Percentiles rank a stretch among this genome's conserved stretches.
phyloP scores from a whole-genome alignment of 2,888 invertebrate species.

The Himalopsyche kuldschensis region DNA sequence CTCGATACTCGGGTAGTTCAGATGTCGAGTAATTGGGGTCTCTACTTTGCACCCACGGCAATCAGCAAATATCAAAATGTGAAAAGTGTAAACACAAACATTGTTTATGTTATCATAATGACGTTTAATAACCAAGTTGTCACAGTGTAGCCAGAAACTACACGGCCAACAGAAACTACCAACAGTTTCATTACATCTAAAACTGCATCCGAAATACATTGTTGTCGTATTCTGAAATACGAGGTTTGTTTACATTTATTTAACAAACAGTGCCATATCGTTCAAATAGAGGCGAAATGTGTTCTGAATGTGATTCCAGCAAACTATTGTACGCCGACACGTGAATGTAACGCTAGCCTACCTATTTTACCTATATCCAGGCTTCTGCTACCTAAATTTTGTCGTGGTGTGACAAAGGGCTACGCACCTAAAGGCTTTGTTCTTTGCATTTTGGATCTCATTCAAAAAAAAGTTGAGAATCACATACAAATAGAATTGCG shows the following conservation, averaged over 20 bases:
- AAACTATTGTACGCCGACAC: not conserved
- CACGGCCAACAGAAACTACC: not conserved
- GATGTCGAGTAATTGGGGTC: no score
- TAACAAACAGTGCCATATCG: conserved; percentile 28
- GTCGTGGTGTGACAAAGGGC: not conserved
- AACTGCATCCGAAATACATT: conserved; percentile 15
- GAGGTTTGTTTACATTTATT: conserved; percentile 27
- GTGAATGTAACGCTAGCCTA: not conserved
- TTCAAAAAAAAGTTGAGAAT: not conserved
- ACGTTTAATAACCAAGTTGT: not conserved
- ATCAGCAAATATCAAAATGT: no score
- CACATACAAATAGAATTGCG: no score
- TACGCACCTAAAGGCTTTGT: not conserved
- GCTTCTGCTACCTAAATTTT: not conserved
- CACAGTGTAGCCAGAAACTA: not conserved
- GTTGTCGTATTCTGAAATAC: conserved; percentile 25
- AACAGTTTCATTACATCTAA: not conserved
- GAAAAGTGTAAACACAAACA: no score
- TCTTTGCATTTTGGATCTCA: not conserved
- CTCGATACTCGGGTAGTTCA: no score
- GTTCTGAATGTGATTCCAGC: conserved; percentile 17
- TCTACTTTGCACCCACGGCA: no score
- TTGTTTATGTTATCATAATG: no score
- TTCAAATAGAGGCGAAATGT: conserved; percentile 35
- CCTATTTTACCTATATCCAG: not conserved